A percentile compares a stretch with the other conserved stretches of the same genome.
phyloP scores from a whole-genome alignment of 2,113 vertebrate genomes.

The Phyllostomus hastatus region DNA sequence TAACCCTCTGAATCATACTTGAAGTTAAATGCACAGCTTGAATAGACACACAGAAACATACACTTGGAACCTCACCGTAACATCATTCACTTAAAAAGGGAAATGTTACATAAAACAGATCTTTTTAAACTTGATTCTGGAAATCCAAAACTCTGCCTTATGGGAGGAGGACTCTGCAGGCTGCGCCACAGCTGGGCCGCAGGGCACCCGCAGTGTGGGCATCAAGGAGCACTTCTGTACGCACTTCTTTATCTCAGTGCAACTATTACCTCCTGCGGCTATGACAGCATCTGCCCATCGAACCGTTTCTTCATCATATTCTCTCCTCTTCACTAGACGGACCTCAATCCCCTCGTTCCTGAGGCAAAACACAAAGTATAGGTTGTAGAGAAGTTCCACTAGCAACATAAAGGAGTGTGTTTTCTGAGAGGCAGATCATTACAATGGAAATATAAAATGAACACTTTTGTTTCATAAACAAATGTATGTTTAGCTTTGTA shows the following conservation, averaged over 20 bases:
- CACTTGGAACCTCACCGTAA: not conserved
- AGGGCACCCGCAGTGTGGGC: not conserved
- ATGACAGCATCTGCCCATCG: constrained; percentile 96
- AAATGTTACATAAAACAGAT: not conserved
- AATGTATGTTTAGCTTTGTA: constrained; percentile 14
- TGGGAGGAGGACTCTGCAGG: not conserved
- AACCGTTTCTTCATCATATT: constrained; percentile 93
- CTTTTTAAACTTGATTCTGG: not conserved
- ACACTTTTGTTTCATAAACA: not conserved
- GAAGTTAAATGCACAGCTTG: not conserved
- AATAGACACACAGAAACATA: not conserved
- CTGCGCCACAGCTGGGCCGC: not conserved
- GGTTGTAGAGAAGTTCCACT: not conserved
- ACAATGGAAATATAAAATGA: not conserved
- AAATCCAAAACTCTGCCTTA: not conserved
- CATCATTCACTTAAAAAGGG: not conserved
- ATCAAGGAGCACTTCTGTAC: not conserved
- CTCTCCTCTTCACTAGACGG: constrained; percentile 91
- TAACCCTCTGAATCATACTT: constrained; percentile 9
- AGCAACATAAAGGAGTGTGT: not conserved
- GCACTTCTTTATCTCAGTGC: not conserved
- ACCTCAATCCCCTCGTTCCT: constrained; percentile 93
- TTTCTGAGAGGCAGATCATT: constrained; percentile 24
- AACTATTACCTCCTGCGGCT: constrained; percentile 92
- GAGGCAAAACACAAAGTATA: constrained; percentile 66